Conservation (phyloP, 2,113 vertebrate genomes). For the Chaenogobius annularis region DNA sequence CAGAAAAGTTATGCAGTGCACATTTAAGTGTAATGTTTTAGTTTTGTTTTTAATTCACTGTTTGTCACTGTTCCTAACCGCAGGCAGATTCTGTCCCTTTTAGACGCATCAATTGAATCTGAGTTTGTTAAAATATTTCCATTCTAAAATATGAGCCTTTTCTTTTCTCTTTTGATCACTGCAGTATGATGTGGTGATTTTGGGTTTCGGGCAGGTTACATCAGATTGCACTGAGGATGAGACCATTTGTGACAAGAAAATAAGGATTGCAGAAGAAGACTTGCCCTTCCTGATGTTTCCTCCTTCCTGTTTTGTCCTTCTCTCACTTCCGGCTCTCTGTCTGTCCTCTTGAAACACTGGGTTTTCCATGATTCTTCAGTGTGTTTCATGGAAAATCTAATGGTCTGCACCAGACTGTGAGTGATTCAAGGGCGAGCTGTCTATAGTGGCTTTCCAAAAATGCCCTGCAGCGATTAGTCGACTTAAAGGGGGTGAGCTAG, state of each 20-base stretch:
- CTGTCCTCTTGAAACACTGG: slow-evolving; percentile 34
- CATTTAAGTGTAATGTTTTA: no score
- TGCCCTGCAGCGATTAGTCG: slow-evolving; percentile 41
- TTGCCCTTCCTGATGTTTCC: slow-evolving; percentile 54
- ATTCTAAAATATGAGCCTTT: background rate
- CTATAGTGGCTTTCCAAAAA: no score
- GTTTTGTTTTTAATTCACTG: background rate
- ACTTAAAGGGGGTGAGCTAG: background rate
- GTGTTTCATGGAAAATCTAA: no score
- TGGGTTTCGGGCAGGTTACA: slow-evolving; percentile 80
- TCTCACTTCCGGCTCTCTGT: slow-evolving; percentile 46
- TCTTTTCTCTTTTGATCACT: slow-evolving; percentile 29
- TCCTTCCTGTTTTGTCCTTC: slow-evolving; percentile 41
- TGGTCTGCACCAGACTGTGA: no score
- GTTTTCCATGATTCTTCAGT: slow-evolving; percentile 39
- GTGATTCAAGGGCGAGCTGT: no score
- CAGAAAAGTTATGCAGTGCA: background rate
- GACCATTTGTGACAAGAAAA: slow-evolving; percentile 50
- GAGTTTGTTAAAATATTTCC: background rate
- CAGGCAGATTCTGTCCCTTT: background rate
- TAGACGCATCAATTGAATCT: background rate
- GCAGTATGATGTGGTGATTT: slow-evolving; percentile 35
- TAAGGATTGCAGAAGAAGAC: slow-evolving; percentile 63
- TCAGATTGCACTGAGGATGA: slow-evolving; percentile 61
- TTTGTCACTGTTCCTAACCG: background rate